Evolutionary conservation across 1,140 invertebrate species (phyloP).

Genomic region (Antheraea mylitta): DNA sequence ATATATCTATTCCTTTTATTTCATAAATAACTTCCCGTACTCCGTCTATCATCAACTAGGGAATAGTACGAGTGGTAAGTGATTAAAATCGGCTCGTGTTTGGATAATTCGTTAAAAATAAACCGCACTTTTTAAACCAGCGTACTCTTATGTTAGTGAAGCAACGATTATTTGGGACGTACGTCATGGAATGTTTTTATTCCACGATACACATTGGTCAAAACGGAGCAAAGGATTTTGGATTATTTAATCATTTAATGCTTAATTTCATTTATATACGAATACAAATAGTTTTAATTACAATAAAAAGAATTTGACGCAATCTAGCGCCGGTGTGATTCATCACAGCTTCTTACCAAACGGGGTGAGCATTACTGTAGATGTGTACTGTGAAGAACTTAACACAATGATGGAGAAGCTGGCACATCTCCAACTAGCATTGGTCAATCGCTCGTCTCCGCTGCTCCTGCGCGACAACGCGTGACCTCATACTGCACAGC

Average conservation of each 20-base stretch:
- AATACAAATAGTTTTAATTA: no score
- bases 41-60: neutral
- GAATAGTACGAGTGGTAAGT: conserved; percentile 13
- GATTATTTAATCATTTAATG: neutral
- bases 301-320: no score
- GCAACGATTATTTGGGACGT: conserved; percentile 32
- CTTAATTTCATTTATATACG: no score
- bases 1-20: neutral
- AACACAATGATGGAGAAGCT: no score
- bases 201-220: neutral
- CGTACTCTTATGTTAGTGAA: conserved; percentile 25
- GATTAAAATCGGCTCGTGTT: conserved; percentile 27
- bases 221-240: neutral
- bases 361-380: no score
- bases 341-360: no score
- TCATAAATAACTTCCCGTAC: neutral
- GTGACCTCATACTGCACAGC: no score
- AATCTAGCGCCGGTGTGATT: no score
- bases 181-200: conserved; percentile 20
- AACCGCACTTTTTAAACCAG: conserved; percentile 26
- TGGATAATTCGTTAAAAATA: conserved; percentile 31
- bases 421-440: no score
- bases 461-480: no score
- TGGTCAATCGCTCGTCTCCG: no score
- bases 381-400: no score